These are phyloP conservation scores for Parnassius orleans DNA, from an alignment of 2,888 invertebrate genomes.

Conservation along the genomic window DNA sequence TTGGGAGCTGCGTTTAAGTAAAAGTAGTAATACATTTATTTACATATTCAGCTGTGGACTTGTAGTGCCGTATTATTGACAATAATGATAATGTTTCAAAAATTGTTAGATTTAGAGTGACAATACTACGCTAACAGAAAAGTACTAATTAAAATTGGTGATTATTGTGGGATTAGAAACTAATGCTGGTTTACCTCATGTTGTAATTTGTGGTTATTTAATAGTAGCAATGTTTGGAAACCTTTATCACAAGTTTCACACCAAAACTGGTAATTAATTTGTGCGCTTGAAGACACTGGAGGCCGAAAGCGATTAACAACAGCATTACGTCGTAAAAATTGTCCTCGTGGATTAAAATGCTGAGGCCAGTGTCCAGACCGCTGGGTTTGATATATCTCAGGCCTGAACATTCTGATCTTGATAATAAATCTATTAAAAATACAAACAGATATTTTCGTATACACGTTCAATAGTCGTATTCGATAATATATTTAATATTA, in stretches of 20 bases:
- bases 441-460: no score
- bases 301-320: conserved; percentile 9
- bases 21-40: no score
- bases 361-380: conserved; percentile 18
- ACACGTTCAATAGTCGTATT: no score
- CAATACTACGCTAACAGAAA: no score
- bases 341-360: conserved; percentile 13
- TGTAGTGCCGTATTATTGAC: no score
- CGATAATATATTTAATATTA: no score
- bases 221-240: conserved; percentile 81
- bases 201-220: conserved; percentile 84
- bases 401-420: conserved; percentile 13
- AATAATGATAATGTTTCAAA: no score
- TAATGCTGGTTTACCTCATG: conserved; percentile 78
- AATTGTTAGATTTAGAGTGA: no score
- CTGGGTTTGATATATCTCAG: conserved; percentile 16
- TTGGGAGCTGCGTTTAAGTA: no score
- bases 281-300: conserved; percentile 13
- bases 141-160: no score
- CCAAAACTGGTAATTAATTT: conserved; percentile 61
- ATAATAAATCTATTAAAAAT: conserved; percentile 1
- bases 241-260: conserved; percentile 92
- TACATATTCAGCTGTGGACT: no score
- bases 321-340: conserved; percentile 15
- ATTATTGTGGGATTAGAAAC: no score